A percentile compares a stretch with the other conserved stretches of the same genome.
These are phyloP conservation scores for Microcebus murinus DNA, from an alignment of 2,113 vertebrate species.

Conservation along the genomic window DNA sequence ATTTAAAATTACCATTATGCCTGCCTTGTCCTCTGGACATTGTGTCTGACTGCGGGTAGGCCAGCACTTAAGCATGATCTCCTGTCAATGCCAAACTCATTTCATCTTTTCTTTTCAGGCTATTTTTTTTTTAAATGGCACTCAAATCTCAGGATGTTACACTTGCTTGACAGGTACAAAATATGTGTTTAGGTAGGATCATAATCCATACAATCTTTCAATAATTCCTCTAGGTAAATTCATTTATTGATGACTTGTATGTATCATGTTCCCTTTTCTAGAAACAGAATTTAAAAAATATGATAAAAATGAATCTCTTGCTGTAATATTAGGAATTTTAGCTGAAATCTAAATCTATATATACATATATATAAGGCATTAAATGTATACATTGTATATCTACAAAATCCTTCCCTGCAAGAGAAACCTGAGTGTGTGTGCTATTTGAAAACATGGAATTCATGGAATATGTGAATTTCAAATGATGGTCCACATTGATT, in stretches of 20 bases:
- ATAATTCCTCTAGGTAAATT: not conserved
- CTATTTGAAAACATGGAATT: not conserved
- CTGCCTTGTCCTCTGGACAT: not conserved
- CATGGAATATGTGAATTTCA: not conserved
- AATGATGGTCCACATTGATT: not conserved
- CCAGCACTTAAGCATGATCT: not conserved
- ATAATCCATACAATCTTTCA: not conserved
- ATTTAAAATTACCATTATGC: not conserved
- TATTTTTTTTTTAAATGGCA: not conserved
- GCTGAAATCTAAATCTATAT: not conserved
- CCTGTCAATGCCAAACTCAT: not conserved
- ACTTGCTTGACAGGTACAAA: not conserved
- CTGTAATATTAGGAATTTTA: not conserved
- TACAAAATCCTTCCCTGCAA: not conserved
- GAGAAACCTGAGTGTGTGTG: not conserved
- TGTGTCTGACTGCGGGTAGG: fast-evolving
- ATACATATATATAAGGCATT: not conserved
- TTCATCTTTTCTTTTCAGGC: not conserved
- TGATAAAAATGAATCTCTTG: not conserved
- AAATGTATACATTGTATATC: not conserved
- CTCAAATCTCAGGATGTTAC: not conserved
- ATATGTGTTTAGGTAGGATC: not conserved
- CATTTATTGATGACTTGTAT: not conserved
- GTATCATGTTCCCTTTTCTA: not conserved
- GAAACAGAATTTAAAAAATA: constrained; percentile 10